Base-by-base conservation (phyloP, 2,888 invertebrate genomes). In the Netelia melanura region DNA sequence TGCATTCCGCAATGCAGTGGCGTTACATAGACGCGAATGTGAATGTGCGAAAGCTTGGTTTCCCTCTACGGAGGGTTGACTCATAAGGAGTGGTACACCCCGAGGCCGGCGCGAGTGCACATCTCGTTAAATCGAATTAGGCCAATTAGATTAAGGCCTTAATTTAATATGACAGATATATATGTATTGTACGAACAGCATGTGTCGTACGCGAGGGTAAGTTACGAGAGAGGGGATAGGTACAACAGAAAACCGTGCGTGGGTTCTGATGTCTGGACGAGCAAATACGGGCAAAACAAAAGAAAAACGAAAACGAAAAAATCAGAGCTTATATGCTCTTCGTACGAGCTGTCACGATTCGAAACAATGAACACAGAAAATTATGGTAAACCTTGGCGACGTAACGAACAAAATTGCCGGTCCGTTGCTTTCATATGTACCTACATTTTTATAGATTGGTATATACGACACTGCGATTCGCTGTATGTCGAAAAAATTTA, bases 101-200 rank as follows among this genome's bases (percentile, higher is more conserved):
- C 54, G 70, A 44, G 62, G 43, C 56, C 38, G 72, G 65, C 65
- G 72, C 54, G 74, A 68, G 62, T 58, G 54, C 74, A 68, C 72
- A 64, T 74, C 77, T 83, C 83, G 81, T 79, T 85, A 81, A 85
- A 86, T 86, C 83, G 76, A 86, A 83, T 86, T 85, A 82, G 77
- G 79, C 76, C 81, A 86, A 86, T 86, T 82, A 61, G 85, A 84
- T 86, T 79, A 84, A 81, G 71, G 48, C 83, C 81, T 62, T 85
- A 81, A 85, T 86, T 83, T 78, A 81, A 86, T 86, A 84, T 85
- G 75, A 83, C 56, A 44, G 62, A 21, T 76, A 70, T 76, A 58
- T n/a, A 78, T 43, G 23, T 30, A 78, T 30, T 58, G 21, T 21
- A 58, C 9, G 11, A 43, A 10, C 14, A n/a, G 58, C 23, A 38